Base-by-base conservation (phyloP, 64 coral and sea anemone species). In the Dendrophyllia cribrosa region DNA sequence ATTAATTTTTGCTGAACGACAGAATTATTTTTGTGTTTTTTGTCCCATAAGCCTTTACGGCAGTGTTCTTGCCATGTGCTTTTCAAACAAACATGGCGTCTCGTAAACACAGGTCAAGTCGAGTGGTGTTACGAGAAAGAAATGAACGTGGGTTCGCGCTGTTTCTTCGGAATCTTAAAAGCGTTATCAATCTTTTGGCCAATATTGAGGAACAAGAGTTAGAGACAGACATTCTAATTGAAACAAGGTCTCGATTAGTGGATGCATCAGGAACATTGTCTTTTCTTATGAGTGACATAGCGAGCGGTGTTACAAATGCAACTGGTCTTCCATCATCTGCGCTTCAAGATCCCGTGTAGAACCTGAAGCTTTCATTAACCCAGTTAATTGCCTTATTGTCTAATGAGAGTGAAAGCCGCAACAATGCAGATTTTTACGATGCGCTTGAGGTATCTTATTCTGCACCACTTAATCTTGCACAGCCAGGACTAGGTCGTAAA, bases 181-280 rank as follows among this genome's bases (percentile, higher is more conserved):
- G n/a, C 3, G 23, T 89, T 26, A 12, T 87, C 12, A 16, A 49
- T 49, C 67, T 87, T 14, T 87, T 87, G 21, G 7, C 64, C 2
- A 51, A 20, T 87, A 26, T 1, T 60, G 47, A 70, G 7, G 61
- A 66, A 6, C 10, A 19, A 75, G 23, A 58, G 34, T 77, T 44
- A 23, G 2, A 21, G 21, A 89, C 87, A 19, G 58, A 61, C 43
- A 23, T 51, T 76, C 26, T 79, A 43, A 69, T 79, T 55, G 46
- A 70, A 79, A 65, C 72, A 11, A 78, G 47, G 55, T 59, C 14
- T 76, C 69, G 72, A 24, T 73, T 90, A 45, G 56, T 86, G 20
- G 93, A 95, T 95, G 93, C 88, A 63, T 22, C 68, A 14, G 93
- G 77, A 16, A 89, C 93, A 6, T 43, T 75, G n/a, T 66, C 66